These are phyloP conservation scores for Coecobrya sp. DNA, from an alignment of 2,888 invertebrate species.

Conservation along the genomic window DNA sequence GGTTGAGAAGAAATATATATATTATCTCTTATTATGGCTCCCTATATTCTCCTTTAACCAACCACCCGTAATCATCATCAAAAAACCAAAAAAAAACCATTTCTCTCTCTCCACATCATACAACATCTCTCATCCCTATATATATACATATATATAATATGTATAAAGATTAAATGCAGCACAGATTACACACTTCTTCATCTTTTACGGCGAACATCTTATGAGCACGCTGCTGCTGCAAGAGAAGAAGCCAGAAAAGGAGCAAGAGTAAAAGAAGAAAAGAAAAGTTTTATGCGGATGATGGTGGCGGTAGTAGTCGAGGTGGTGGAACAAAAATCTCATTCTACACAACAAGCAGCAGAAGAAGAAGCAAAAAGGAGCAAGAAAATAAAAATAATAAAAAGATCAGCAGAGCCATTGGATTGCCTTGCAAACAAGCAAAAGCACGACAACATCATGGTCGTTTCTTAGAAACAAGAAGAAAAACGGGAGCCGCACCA, in stretches of 20 bases:
- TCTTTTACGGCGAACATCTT: neutral
- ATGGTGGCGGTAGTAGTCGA: neutral
- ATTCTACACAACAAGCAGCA: constrained; percentile 20
- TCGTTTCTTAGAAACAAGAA: neutral
- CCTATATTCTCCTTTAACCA: constrained; percentile 58
- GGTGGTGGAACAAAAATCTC: neutral
- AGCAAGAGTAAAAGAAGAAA: neutral
- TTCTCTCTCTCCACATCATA: too few species aligned
- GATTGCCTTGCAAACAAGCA: constrained; percentile 1
- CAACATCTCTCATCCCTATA: neutral
- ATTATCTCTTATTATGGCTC: constrained; percentile 36
- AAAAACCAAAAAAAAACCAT: neutral
- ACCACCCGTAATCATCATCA: constrained; percentile 52
- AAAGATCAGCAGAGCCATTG: neutral
- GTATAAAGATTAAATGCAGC: neutral
- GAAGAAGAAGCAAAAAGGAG: constrained; percentile 42
- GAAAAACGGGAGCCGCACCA: constrained; percentile 47
- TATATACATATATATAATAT: too few species aligned
- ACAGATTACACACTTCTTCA: neutral
- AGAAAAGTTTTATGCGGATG: constrained; percentile 25
- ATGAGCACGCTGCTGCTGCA: neutral
- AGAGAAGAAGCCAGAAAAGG: too few species aligned
- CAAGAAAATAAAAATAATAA: constrained; percentile 16
- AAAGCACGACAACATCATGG: neutral
- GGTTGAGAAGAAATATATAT: constrained; percentile 3